Conservation (phyloP, 1,140 invertebrate genomes). For the Piezodorus guildinii region DNA sequence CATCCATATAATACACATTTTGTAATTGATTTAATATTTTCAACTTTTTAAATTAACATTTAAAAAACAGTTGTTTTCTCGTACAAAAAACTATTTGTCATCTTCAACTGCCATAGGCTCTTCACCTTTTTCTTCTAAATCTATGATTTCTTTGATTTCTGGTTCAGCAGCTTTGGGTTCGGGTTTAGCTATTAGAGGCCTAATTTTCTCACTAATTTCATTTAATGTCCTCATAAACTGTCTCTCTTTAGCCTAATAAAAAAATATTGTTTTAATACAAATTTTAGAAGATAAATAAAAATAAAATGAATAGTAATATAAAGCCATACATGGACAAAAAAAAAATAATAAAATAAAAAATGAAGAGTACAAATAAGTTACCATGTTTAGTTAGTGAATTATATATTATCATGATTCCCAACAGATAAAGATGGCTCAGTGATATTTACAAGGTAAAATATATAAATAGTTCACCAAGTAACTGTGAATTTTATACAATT, state of each 20-base stretch:
- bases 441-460: too few species aligned
- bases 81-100: not conserved
- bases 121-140: not conserved
- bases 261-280: not conserved
- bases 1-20: too few species aligned
- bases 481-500: too few species aligned
- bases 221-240: conserved; percentile 19
- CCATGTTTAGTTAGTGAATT: too few species aligned
- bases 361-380: too few species aligned
- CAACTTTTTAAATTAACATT: too few species aligned
- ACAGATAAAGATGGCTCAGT: too few species aligned
- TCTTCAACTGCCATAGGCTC: conserved; percentile 11
- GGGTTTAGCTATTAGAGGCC: conserved; percentile 14
- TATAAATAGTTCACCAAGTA: too few species aligned
- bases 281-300: not conserved
- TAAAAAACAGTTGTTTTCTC: too few species aligned
- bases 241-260: conserved; percentile 21
- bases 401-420: too few species aligned
- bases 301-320: not conserved
- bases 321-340: not conserved
- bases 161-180: not conserved
- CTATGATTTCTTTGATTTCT: not conserved
- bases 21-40: too few species aligned
- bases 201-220: conserved; percentile 24
- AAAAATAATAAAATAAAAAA: not conserved